These are phyloP conservation scores for Erythrolamprus reginae DNA, from an alignment of 2,113 vertebrate species.

Conservation along the genomic window DNA sequence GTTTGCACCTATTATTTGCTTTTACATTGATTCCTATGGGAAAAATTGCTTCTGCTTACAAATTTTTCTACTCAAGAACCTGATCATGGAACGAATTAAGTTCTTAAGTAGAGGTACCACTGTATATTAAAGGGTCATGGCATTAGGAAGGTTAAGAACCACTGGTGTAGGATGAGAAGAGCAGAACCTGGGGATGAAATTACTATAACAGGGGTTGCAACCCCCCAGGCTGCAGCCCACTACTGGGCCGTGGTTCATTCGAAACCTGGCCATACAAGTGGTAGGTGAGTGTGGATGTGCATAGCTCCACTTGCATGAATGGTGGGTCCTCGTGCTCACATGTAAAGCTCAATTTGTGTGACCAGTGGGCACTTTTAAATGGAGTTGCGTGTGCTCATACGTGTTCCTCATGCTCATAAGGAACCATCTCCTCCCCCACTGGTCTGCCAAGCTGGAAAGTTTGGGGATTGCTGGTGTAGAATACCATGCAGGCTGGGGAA, in stretches of 20 bases:
- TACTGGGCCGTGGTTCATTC: rapidly evolving
- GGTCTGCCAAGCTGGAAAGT: background rate
- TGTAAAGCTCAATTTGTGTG: background rate
- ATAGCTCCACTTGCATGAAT: background rate
- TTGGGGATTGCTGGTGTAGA: background rate
- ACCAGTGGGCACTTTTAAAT: background rate
- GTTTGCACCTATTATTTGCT: too few relatives aligned
- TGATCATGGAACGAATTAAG: too few relatives aligned
- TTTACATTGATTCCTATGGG: too few relatives aligned
- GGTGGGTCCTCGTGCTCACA: background rate
- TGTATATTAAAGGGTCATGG: too few relatives aligned
- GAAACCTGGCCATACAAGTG: background rate
- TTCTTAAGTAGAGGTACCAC: too few relatives aligned
- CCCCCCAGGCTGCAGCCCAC: background rate
- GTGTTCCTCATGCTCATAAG: background rate
- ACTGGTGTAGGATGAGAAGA: background rate
- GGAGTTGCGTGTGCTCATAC: too few relatives aligned
- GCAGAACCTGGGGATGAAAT: background rate
- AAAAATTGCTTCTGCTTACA: too few relatives aligned
- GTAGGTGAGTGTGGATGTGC: background rate
- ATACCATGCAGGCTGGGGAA: background rate
- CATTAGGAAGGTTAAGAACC: too few relatives aligned
- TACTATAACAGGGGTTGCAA: background rate
- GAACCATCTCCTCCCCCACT: background rate
- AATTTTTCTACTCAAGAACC: too few relatives aligned